phyloP scores from a whole-genome alignment of 2,888 invertebrate genomes.

The Lasius platythorax region DNA sequence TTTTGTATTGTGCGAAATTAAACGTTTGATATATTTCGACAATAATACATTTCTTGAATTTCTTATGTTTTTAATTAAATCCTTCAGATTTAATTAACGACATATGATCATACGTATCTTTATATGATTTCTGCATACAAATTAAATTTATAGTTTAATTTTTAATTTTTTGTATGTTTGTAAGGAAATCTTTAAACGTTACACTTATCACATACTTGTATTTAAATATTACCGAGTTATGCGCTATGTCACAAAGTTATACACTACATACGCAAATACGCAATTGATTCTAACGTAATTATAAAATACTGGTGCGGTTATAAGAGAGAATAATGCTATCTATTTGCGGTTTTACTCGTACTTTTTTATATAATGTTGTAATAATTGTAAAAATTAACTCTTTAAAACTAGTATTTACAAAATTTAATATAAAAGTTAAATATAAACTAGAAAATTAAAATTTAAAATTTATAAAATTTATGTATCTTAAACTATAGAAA shows the following conservation, averaged over 20 bases:
- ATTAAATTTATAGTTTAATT: background rate
- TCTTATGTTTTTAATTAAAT: background rate
- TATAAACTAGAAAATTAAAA: too few species aligned
- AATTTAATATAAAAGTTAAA: too few species aligned
- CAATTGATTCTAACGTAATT: background rate
- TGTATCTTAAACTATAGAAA: background rate
- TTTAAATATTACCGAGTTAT: background rate
- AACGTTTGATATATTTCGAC: background rate
- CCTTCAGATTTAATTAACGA: background rate
- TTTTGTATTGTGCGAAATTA: background rate
- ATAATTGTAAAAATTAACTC: constrained; percentile 19
- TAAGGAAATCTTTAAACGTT: background rate
- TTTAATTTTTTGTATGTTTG: background rate
- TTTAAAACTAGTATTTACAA: background rate
- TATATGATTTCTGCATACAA: background rate
- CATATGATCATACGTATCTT: background rate
- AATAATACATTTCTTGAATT: background rate
- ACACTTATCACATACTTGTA: background rate
- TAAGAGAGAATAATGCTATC: background rate
- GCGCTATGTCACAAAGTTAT: background rate
- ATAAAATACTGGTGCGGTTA: background rate
- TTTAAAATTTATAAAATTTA: background rate
- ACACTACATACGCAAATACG: background rate
- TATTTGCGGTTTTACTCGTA: background rate
- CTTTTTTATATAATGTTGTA: constrained; percentile 16